A percentile compares a stretch with the other conserved stretches of the same genome.
phyloP scores from a whole-genome alignment of 1,140 invertebrate species.

The Conopomorpha cramerella region DNA sequence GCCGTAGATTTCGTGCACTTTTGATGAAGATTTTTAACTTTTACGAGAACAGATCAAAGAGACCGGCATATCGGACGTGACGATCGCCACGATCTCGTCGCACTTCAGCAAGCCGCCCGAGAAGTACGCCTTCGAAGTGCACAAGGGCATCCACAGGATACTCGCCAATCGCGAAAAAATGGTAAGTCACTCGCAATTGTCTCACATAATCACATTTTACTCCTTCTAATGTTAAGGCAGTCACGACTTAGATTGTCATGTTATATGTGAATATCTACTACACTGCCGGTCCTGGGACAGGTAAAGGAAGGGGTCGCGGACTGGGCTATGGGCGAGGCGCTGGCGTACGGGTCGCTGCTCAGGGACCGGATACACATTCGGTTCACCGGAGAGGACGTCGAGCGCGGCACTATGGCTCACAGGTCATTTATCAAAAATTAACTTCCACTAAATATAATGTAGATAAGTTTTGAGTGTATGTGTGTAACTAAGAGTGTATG shows the following conservation, averaged over 20 bases:
- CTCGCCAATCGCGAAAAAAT: constrained; percentile 70
- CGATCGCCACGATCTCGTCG: constrained; percentile 69
- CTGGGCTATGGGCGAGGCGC: constrained; percentile 84
- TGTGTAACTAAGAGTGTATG: too few relatives aligned
- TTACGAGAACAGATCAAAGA: constrained; percentile 47
- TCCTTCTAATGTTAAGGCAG: too few relatives aligned
- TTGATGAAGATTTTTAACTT: too few relatives aligned
- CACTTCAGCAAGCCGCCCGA: constrained; percentile 69
- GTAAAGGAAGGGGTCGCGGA: constrained; percentile 68
- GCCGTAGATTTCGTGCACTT: too few relatives aligned
- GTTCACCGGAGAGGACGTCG: constrained; percentile 85
- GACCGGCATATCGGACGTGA: constrained; percentile 72
- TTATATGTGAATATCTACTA: too few relatives aligned
- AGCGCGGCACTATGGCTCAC: constrained; percentile 82
- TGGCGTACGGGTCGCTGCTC: constrained; percentile 80
- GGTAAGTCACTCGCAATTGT: too few relatives aligned
- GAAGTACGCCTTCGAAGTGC: constrained; percentile 66
- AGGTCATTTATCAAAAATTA: too few relatives aligned
- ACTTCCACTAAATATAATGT: too few relatives aligned
- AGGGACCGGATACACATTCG: constrained; percentile 65
- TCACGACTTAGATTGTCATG: too few relatives aligned
- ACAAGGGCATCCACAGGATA: constrained; percentile 65
- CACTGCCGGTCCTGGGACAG: constrained; percentile 14
- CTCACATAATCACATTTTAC: too few relatives aligned
- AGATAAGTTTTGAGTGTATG: too few relatives aligned